phyloP scores from a whole-genome alignment of 2,113 vertebrate genomes.

The Progne subis region DNA sequence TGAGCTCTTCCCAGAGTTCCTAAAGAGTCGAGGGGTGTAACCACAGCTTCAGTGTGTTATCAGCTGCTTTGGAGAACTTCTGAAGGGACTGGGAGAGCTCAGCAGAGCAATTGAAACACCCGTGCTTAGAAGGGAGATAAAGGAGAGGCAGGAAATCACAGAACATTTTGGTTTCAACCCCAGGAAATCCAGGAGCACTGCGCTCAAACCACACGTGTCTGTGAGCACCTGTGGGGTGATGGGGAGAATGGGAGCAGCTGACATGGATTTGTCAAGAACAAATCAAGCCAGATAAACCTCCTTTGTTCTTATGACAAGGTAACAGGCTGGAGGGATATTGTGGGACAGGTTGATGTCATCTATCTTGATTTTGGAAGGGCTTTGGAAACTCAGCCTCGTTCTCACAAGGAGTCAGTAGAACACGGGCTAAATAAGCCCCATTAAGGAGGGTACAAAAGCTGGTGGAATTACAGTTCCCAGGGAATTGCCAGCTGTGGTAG shows the following conservation, averaged over 20 bases:
- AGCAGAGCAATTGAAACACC: neutral
- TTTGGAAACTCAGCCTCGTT: neutral
- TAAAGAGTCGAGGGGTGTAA: neutral
- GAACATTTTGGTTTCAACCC: neutral
- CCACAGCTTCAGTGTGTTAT: neutral
- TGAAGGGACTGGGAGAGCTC: neutral
- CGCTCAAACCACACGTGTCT: neutral
- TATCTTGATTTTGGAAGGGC: neutral
- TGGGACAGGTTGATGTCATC: neutral
- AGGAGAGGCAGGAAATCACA: neutral
- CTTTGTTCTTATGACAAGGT: conserved; percentile 5
- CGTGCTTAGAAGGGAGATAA: neutral
- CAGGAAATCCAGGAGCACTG: neutral
- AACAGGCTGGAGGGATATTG: neutral
- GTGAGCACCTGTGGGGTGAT: neutral
- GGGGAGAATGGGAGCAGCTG: neutral
- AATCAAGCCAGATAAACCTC: conserved; percentile 1
- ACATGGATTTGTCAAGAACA: conserved; percentile 22
- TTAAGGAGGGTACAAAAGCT: neutral
- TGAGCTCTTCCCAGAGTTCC: neutral
- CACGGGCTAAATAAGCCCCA: neutral
- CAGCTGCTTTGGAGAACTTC: neutral
- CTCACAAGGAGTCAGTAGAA: neutral
- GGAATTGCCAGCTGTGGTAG: conserved; percentile 15
- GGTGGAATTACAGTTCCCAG: neutral